Evolutionary conservation across 1,140 invertebrate genomes (phyloP), one percentile per base, ranked within the genome.

Genomic region (Tribolium madens): DNA sequence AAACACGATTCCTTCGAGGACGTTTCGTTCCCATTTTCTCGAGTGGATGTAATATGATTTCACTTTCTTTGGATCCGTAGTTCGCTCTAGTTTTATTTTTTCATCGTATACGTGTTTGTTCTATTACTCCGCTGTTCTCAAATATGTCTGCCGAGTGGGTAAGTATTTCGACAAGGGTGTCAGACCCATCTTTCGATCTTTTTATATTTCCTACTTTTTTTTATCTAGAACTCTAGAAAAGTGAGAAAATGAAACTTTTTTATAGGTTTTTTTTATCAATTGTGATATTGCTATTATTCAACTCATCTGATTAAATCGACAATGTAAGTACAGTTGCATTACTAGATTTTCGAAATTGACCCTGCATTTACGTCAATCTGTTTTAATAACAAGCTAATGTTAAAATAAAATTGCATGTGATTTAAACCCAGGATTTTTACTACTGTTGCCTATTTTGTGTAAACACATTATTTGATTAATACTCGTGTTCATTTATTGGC

Each of bases 21-120:
- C 26, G 26, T n/a, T 42, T 42, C 36, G 36, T 33, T 64, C 26
- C 21, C 21, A 64, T 64, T 64, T 57, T 64, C 21, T 14, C 21
- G 21, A 64, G 57, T 64, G 57, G 57, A 64, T 64, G 57, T 64
- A 64, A 64, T 64, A 64, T 64, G 57, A 64, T 64, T 64, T 64
- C 31, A 33, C 26, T 64, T 64, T 14, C 26, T 33, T 64, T 18
- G 26, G 26, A 36, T 64, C 18, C 57, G 57, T 33, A 64, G 21
- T 64, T 64, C 10, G 1, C 10, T 64, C 12, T 36, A 13, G 33
- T 64, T 64, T 64, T 57, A 13, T 57, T 64, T 57, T 64, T 33
- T 18, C 26, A 12, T 31, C 57, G 12, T 64, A 21, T 60, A 33
- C 57, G 57, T 64, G 57, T 64, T 64, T 64, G 26, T 33, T 64